phyloP scores from a whole-genome alignment of 2,113 vertebrate species.

The pig (Sus scrofa) region T2T-Sscrofa CM000812.6:81528501-81529000 shows the following conservation, averaged over 20 bases:
- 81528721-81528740: not conserved
- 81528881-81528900: not conserved
- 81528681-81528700: not conserved
- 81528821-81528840: conserved; percentile 11
- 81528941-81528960: not conserved
- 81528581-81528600: not conserved
- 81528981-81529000: too few species aligned
- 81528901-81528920: not conserved
- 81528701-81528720: not conserved
- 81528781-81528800: not conserved
- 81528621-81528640: not conserved
- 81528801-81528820: not conserved
- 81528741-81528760: not conserved
- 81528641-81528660: not conserved
- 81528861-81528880: not conserved
- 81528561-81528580: conserved; percentile 23
- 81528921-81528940: not conserved
- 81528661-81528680: not conserved
- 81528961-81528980: too few species aligned
- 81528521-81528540: conserved; percentile 2
- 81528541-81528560: not conserved
- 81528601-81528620: not conserved
- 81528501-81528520: not conserved
- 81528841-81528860: not conserved
- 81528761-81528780: not conserved